These are phyloP conservation scores for Melanotaenia nigrans DNA, from an alignment of 2,797 vertebrate genomes.

Conservation along the genomic window DNA sequence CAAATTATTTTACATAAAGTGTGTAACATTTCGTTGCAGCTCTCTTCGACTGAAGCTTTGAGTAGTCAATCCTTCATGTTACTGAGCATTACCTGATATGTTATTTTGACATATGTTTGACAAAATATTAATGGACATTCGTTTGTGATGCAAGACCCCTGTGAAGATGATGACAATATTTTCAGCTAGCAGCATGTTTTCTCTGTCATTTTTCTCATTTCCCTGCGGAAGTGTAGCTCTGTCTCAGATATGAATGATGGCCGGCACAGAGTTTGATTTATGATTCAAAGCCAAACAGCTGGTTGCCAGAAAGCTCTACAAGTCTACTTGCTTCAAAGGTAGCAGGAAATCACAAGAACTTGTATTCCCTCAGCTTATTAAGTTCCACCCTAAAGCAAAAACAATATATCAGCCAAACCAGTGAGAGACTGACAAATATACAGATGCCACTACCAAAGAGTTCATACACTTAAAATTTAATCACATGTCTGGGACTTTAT, in stretches of 20 bases:
- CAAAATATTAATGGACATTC: background rate
- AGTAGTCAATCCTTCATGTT: background rate
- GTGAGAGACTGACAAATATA: conserved; percentile 7
- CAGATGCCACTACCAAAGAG: conserved; percentile 6
- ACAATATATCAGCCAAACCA: conserved; percentile 4
- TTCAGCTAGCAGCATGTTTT: conserved; percentile 13
- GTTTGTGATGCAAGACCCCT: conserved; percentile 6
- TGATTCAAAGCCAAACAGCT: conserved; percentile 21
- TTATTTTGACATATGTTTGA: background rate
- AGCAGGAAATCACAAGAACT: conserved; percentile 20
- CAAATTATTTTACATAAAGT: background rate
- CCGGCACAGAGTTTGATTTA: conserved; percentile 17
- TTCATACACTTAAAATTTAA: background rate
- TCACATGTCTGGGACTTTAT: too few relatives aligned
- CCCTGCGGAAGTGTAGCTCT: conserved; percentile 18
- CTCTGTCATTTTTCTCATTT: conserved; percentile 20
- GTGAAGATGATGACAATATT: conserved; percentile 2
- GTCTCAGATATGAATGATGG: conserved; percentile 23
- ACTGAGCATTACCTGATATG: background rate
- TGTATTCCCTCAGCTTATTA: conserved; percentile 6
- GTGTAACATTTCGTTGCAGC: background rate
- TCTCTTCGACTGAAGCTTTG: background rate
- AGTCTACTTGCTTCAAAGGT: conserved; percentile 38
- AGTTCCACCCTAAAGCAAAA: conserved; percentile 1
- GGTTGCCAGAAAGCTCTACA: conserved; percentile 11